phyloP scores from a whole-genome alignment of 2,888 invertebrate species.

The Orthosia cruda region DNA sequence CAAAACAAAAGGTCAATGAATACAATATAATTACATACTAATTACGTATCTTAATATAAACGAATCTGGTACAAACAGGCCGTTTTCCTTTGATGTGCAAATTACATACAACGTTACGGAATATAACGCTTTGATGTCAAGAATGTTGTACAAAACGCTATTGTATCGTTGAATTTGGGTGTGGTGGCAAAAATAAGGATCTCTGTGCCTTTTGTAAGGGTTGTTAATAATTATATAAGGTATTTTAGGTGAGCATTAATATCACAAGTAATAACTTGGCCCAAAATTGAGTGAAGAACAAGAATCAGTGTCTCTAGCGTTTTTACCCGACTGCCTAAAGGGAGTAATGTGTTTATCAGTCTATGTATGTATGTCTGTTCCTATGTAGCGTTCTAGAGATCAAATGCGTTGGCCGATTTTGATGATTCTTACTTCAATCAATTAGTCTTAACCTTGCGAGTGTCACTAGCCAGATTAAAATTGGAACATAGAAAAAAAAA shows the following conservation, averaged over 20 bases:
- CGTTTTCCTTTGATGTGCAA: conserved; percentile 47
- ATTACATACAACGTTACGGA: conserved; percentile 24
- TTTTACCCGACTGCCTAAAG: too few relatives aligned
- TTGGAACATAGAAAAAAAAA: too few relatives aligned
- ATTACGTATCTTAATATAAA: conserved; percentile 28
- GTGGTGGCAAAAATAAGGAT: conserved; percentile 19
- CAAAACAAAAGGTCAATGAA: conserved; percentile 25
- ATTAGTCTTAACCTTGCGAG: too few relatives aligned
- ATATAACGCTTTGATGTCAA: conserved; percentile 48
- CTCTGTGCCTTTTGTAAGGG: background rate
- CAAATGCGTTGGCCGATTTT: too few relatives aligned
- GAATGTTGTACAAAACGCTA: conserved; percentile 10
- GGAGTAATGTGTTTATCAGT: too few relatives aligned
- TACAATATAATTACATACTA: conserved; percentile 39
- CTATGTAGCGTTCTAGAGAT: too few relatives aligned
- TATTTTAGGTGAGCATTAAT: background rate
- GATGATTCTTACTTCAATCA: too few relatives aligned
- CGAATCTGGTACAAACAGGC: background rate
- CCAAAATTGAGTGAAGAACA: too few relatives aligned
- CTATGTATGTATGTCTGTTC: too few relatives aligned
- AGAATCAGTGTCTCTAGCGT: background rate
- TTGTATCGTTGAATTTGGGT: conserved; percentile 30
- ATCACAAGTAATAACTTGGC: too few relatives aligned
- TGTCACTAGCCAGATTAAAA: too few relatives aligned
- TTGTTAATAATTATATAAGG: background rate